phyloP scores from a whole-genome alignment of 2,113 vertebrate genomes.

The Phoenicopterus ruber region DNA sequence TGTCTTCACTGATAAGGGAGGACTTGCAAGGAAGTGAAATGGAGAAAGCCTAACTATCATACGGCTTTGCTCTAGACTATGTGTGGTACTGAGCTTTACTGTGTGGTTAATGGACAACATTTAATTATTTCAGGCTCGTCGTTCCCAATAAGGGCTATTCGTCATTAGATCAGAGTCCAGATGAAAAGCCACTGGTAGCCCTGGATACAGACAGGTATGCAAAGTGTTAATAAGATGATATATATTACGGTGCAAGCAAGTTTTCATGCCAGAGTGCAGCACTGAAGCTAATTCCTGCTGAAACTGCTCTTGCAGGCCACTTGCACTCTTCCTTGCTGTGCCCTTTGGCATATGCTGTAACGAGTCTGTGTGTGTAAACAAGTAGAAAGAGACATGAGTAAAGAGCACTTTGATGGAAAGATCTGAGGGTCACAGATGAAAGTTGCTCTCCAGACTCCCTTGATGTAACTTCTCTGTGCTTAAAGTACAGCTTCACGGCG shows the following conservation, averaged over 20 bases:
- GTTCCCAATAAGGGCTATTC: conserved; percentile 99
- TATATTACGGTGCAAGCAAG: rapidly evolving
- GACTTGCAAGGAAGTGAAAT: neutral
- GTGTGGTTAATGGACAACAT: neutral
- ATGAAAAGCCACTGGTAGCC: conserved; percentile 96
- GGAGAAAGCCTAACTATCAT: neutral
- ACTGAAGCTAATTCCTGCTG: neutral
- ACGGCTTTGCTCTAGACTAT: neutral
- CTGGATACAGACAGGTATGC: conserved; percentile 97
- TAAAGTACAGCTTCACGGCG: neutral
- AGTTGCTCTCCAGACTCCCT: neutral
- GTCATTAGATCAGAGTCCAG: conserved; percentile 96
- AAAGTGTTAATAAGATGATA: neutral
- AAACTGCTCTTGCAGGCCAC: neutral
- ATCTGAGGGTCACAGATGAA: neutral
- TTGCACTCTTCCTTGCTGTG: neutral
- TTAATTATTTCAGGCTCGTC: conserved; percentile 82
- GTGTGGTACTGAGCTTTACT: neutral
- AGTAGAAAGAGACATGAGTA: neutral
- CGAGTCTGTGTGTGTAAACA: neutral
- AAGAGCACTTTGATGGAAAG: neutral
- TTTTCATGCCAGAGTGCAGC: neutral
- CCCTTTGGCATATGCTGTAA: neutral
- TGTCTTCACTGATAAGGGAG: neutral
- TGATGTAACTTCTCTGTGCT: neutral